phyloP scores from a whole-genome alignment of 2,888 invertebrate genomes.

The Dioctria linearis region DNA sequence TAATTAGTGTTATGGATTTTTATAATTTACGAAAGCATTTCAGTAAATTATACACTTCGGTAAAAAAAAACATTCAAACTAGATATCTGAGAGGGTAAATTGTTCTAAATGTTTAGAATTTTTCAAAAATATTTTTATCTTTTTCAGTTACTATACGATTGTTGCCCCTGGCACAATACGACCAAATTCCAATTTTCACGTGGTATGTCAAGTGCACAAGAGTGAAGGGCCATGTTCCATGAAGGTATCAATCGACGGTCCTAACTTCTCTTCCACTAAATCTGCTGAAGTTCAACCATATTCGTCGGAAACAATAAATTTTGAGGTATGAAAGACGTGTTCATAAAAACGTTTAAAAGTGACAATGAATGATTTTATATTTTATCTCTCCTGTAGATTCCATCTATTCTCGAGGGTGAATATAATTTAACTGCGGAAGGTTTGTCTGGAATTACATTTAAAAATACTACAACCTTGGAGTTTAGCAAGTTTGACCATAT shows the following conservation, averaged over 20 bases:
- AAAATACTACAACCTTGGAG: conserved; percentile 81
- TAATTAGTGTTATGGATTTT: not conserved
- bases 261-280: conserved; percentile 79
- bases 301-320: conserved; percentile 78
- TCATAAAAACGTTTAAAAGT: not conserved
- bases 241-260: conserved; percentile 82
- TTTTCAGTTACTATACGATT: conserved; percentile 70
- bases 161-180: conserved; percentile 82
- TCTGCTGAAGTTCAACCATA: conserved; percentile 81
- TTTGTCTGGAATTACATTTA: conserved; percentile 80
- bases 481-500: conserved; percentile 85
- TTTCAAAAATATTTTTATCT: not conserved
- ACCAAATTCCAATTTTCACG: conserved; percentile 86
- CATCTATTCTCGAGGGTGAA: conserved; percentile 62
- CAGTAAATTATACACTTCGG: not conserved
- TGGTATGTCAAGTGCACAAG: conserved; percentile 76
- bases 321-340: conserved; percentile 75
- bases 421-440: conserved; percentile 72
- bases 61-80: not conserved
- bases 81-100: not conserved
- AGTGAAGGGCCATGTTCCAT: conserved; percentile 77
- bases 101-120: not conserved
- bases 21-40: not conserved
- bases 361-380: not conserved
- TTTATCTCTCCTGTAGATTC: conserved; percentile 62